These are phyloP conservation scores for Xestia xanthographa DNA, from an alignment of 2,888 invertebrate genomes.

Conservation along the genomic window DNA sequence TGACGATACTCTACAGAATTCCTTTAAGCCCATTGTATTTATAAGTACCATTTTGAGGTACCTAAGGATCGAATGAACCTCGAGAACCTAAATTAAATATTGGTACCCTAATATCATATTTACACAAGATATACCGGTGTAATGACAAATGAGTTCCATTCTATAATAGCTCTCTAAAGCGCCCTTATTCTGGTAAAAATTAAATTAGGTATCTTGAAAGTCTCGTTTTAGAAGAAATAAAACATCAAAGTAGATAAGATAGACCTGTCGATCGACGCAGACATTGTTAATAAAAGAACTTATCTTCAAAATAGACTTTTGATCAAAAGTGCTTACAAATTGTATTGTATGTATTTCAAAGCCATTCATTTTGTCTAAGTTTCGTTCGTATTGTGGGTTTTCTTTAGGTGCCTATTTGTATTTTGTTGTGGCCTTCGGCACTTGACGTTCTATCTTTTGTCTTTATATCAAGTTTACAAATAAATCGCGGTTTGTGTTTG, in stretches of 20 bases:
- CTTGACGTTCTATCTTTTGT: slow-evolving; percentile 62
- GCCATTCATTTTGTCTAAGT: slow-evolving; percentile 39
- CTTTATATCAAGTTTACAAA: slow-evolving; percentile 57
- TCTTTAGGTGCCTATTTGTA: slow-evolving; percentile 46
- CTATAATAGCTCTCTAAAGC: background rate
- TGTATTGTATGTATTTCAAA: slow-evolving; percentile 31
- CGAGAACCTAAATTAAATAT: slow-evolving; percentile 1
- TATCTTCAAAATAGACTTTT: slow-evolving; percentile 15
- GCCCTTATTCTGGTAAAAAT: background rate
- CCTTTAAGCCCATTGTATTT: slow-evolving; percentile 30
- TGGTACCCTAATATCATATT: slow-evolving; percentile 2
- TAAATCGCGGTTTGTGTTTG: slow-evolving; percentile 52
- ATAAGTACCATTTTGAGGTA: slow-evolving; percentile 18
- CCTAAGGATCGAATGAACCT: background rate
- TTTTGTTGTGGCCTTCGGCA: slow-evolving; percentile 35
- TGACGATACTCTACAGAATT: slow-evolving; percentile 23
- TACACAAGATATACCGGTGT: background rate
- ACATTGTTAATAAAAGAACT: slow-evolving; percentile 20
- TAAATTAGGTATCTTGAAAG: background rate
- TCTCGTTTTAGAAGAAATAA: background rate
- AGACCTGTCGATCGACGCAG: background rate
- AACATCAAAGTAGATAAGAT: background rate
- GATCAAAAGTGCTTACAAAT: slow-evolving; percentile 29
- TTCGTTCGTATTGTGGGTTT: slow-evolving; percentile 43
- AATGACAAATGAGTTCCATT: background rate